These are phyloP conservation scores for Drosophila quinaria DNA, from an alignment of 2,888 invertebrate genomes.

Conservation along the genomic window DNA sequence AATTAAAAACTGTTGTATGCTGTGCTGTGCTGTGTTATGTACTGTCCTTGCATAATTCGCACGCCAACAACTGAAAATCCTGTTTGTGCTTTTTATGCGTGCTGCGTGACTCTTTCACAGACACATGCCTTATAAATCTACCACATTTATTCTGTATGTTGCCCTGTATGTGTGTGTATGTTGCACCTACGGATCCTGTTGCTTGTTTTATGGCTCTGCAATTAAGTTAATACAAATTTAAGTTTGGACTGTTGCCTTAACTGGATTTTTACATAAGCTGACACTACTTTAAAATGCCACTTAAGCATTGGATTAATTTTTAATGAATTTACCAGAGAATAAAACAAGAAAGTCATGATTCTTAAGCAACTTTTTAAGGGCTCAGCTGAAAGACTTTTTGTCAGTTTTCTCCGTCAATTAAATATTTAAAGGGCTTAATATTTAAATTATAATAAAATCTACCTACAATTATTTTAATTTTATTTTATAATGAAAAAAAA, in stretches of 20 bases:
- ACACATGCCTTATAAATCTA: constrained; percentile 49
- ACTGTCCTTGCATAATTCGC: constrained; percentile 60
- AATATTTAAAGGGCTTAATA: too few relatives aligned
- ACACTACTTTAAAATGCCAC: constrained; percentile 11
- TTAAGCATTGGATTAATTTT: constrained; percentile 24
- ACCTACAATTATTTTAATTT: not conserved
- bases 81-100: constrained; percentile 72
- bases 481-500: not conserved
- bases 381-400: too few relatives aligned
- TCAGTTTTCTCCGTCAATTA: too few relatives aligned
- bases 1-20: constrained; percentile 70
- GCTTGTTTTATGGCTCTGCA: constrained; percentile 62
- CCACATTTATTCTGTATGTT: constrained; percentile 16
- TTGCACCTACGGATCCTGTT: constrained; percentile 26
- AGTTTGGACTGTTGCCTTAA: constrained; percentile 20
- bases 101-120: constrained; percentile 68
- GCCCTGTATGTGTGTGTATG: constrained; percentile 24
- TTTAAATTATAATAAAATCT: too few relatives aligned
- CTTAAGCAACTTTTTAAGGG: too few relatives aligned
- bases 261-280: constrained; percentile 9
- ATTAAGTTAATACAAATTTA: constrained; percentile 43
- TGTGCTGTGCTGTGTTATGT: constrained; percentile 14
- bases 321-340: not conserved
- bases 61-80: constrained; percentile 54
- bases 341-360: too few relatives aligned